These are phyloP conservation scores for Danaus plexippus DNA, from an alignment of 1,140 invertebrate species.

Conservation along the genomic window DNA sequence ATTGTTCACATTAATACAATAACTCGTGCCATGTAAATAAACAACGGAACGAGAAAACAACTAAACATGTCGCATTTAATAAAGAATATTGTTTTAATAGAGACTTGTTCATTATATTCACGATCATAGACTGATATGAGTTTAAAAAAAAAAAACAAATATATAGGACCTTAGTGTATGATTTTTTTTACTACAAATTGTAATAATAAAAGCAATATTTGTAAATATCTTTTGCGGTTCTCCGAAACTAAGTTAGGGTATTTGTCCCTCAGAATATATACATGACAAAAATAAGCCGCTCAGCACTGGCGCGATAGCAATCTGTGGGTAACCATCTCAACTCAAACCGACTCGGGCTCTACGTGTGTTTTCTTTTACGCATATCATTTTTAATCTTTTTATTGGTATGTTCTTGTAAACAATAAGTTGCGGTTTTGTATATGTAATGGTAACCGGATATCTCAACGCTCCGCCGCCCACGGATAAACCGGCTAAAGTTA, in stretches of 20 bases:
- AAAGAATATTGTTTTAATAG: no score
- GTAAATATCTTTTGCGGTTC: no score
- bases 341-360: slow-evolving; percentile 58
- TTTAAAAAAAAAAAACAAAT: no score
- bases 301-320: slow-evolving; percentile 57
- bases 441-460: slow-evolving; percentile 35
- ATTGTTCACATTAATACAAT: no score
- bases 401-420: slow-evolving; percentile 28
- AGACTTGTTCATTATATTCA: no score
- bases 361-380: slow-evolving; percentile 43
- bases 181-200: no score
- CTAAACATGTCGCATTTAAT: no score
- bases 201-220: no score
- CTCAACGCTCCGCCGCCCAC: slow-evolving; percentile 40
- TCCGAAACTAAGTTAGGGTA: slow-evolving; percentile 37
- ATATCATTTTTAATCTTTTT: slow-evolving; percentile 18
- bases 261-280: slow-evolving; percentile 66
- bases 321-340: slow-evolving; percentile 48
- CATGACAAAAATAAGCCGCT: slow-evolving; percentile 69
- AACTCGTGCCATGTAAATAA: no score
- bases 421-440: slow-evolving; percentile 50
- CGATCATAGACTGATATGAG: no score
- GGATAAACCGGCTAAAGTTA: slow-evolving; percentile 38
- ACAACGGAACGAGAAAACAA: no score
- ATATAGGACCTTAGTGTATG: no score